Base-by-base conservation (phyloP, 2,113 vertebrate species). In the human region DNA sequence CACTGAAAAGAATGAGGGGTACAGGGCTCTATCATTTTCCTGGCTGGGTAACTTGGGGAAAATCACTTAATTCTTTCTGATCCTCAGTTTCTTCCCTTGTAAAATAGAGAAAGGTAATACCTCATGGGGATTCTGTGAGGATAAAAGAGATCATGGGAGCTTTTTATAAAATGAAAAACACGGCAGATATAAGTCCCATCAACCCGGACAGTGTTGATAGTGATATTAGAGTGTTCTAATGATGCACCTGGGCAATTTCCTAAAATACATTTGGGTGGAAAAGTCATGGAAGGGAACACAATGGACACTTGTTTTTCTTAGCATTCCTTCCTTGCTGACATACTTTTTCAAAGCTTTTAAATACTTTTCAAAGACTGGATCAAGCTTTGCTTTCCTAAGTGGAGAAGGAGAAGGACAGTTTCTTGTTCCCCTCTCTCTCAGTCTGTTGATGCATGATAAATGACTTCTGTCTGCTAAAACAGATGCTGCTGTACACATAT, bases 381-480 rank as follows among this genome's bases (percentile, higher is more conserved):
- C 45, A 48, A 70, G 23, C 57, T 96, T 93, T 61, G 61, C 91
- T 72, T 80, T 61, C 75, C 83, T 57, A 52, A 72, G n/a, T 30
- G 30, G n/a, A 22, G 40, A 88, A 55, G 30, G n/a, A 22, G 40
- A 88, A 55, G 68, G n/a, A 89, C 43, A 40, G 43, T 59, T 94
- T 90, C 94, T 96, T 35, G 2, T 70, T 76, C 91, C 92, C 70
- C 89, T 57, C 82, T 80, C 84, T 85, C 52, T 55, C 90, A 43
- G 92, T 27, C 97, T 97, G 97, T 9, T 25, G 92, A 59, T 27
- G 10, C 17, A 1, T 89, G 98, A 98, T 98, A 98, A 98, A 61
- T 45, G 66, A 95, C 70, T 14, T 57, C 70, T 88, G 88, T 83
- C 91, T 94, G 93, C 94, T 59, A 14, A 84, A 89, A 80, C 94